Evolutionary conservation across 2,888 invertebrate species (phyloP), one percentile per base, ranked within the genome.

Genomic region (Ditula angustiorana): DNA sequence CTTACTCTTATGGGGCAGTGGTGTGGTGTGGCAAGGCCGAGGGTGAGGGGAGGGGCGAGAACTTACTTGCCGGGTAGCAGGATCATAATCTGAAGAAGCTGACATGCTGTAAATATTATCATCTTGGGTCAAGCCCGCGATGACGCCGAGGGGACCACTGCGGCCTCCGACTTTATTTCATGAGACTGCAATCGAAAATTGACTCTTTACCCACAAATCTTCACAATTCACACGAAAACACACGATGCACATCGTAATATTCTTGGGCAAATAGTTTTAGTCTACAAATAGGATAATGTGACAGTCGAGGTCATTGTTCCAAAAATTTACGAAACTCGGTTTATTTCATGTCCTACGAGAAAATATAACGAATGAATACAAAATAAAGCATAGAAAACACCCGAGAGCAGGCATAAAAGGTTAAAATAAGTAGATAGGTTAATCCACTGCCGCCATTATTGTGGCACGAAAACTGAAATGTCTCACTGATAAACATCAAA

Each of bases 361-460:
- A 88, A 86, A 83, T 83, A 85, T 81, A 83, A 75, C 74, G 74
- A 78, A 86, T 77, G 82, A 82, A 74, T 83, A 75, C 73, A 82
- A 77, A 79, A 83, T 78, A 80, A 76, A 74, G 70, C 66, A 74
- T 72, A 68, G 71, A 64, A 72, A 73, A 74, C 70, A 74, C 74
- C 67, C 68, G 66, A 78, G 73, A 61, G 70, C 62, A 67, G 69
- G 71, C 76, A 76, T 81, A 85, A 81, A 82, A 72, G 73, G 75
- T 74, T 75, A 82, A 86, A 85, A 84, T 85, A 82, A 75, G 77
- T 80, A 84, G 83, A 90, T 92, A 92, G 92, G 92, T 92, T 92
- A 92, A 89, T 88, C 80, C 82, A 87, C 90, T 92, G 92, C 92
- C 92, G 92, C 92, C 92, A 92, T 92, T 92, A 92, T 87, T 90